Conservation (phyloP, 2,888 invertebrate genomes). For the Amblyjoppa proteus region DNA sequence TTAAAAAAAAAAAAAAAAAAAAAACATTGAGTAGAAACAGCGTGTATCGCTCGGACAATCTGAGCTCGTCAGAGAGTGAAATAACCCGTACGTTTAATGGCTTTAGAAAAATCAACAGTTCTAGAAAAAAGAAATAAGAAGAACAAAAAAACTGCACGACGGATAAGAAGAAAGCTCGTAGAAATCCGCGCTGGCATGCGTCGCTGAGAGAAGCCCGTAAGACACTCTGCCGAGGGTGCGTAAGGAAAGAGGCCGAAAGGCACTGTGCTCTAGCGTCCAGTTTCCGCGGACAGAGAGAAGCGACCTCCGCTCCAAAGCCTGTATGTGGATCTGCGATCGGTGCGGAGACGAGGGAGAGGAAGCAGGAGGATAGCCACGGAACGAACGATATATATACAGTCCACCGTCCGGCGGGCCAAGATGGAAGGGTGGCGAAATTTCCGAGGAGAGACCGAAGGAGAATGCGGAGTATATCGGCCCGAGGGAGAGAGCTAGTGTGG, state of each 20-base stretch:
- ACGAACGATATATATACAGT: neutral
- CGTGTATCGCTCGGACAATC: slow-evolving; percentile 57
- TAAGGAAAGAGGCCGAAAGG: slow-evolving; percentile 36
- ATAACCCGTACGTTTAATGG: slow-evolving; percentile 40
- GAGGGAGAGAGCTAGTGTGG: slow-evolving; percentile 80
- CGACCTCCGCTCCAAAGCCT: slow-evolving; percentile 27
- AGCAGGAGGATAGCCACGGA: slow-evolving; percentile 19
- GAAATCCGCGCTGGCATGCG: slow-evolving; percentile 5
- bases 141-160: neutral
- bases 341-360: neutral
- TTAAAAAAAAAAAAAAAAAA: too few species aligned
- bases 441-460: slow-evolving; percentile 51
- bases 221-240: slow-evolving; percentile 60
- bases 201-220: slow-evolving; percentile 55
- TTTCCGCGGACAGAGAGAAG: neutral
- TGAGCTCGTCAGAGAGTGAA: slow-evolving; percentile 58
- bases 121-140: too few species aligned
- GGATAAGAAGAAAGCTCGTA: neutral
- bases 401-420: slow-evolving; percentile 30
- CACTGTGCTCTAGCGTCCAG: slow-evolving; percentile 6
- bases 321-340: slow-evolving; percentile 15
- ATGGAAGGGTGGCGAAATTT: slow-evolving; percentile 33
- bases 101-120: too few species aligned
- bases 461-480: slow-evolving; percentile 62
- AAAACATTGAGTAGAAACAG: slow-evolving; percentile 19